These are phyloP conservation scores for Coregonus clupeaformis DNA, from an alignment of 2,113 vertebrate genomes.

Conservation along the genomic window DNA sequence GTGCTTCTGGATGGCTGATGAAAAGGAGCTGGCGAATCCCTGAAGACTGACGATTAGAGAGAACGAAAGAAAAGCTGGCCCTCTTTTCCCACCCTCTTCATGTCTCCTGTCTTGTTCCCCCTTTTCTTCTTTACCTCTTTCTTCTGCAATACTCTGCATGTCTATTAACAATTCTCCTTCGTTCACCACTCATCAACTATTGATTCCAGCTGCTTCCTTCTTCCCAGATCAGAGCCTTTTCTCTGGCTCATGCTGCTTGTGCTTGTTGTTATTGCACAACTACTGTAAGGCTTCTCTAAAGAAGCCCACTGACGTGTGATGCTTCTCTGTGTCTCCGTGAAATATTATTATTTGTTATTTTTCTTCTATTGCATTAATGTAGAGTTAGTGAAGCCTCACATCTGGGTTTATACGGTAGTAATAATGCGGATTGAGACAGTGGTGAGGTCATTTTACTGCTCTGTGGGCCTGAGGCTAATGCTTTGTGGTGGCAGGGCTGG, in stretches of 20 bases:
- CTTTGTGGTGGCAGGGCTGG: not conserved
- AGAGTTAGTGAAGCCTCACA: not conserved
- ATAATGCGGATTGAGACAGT: not conserved
- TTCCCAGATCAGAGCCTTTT: not conserved
- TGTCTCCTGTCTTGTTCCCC: not conserved
- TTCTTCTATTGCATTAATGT: not conserved
- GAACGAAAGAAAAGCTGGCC: conserved; percentile 8
- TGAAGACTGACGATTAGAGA: conserved; percentile 6
- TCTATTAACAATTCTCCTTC: conserved; percentile 13
- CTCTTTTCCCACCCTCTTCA: not conserved
- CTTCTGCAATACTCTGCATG: not conserved
- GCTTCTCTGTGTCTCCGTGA: not conserved
- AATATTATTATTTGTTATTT: not conserved
- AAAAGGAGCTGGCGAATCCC: conserved; percentile 7
- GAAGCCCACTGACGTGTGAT: not conserved
- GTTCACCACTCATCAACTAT: conserved; percentile 25
- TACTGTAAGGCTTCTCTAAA: not conserved
- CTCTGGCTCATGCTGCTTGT: not conserved
- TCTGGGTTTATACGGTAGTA: not conserved
- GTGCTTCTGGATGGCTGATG: conserved; percentile 9
- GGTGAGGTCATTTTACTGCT: not conserved
- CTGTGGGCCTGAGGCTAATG: not conserved
- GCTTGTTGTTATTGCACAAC: not conserved
- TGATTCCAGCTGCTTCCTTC: conserved; percentile 17
- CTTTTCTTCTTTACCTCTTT: not conserved